phyloP scores from a whole-genome alignment of 2,888 invertebrate genomes.

The Pseudoips prasinana region DNA sequence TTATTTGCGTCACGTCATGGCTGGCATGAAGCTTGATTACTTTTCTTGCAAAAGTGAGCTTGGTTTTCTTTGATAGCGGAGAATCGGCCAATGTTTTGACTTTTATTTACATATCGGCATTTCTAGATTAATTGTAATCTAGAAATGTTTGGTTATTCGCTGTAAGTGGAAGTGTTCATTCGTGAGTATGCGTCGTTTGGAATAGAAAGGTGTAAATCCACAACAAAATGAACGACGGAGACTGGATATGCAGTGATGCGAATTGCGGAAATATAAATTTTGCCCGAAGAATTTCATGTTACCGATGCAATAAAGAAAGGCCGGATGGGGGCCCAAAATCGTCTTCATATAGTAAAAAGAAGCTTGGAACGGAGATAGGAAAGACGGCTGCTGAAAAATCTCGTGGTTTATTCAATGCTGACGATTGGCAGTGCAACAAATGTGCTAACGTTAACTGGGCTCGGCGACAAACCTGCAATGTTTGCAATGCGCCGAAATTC shows the following conservation, averaged over 20 bases:
- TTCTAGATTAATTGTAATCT: no score
- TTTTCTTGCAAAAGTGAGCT: conserved; percentile 75
- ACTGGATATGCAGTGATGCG: conserved; percentile 85
- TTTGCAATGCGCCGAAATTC: conserved; percentile 99
- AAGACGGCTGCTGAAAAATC: conserved; percentile 99
- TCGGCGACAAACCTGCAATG: conserved; percentile 96
- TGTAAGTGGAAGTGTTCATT: conserved; percentile 26
- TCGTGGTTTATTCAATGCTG: conserved; percentile 96
- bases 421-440: conserved; percentile 99
- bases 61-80: conserved; percentile 70
- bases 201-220: conserved; percentile 38
- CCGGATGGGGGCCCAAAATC: conserved; percentile 41
- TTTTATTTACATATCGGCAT: conserved; percentile 62
- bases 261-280: conserved; percentile 97
- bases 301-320: conserved; percentile 92
- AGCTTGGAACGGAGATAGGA: conserved; percentile 97
- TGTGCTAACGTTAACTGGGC: conserved; percentile 99
- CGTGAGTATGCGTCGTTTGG: conserved; percentile 39
- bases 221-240: conserved; percentile 80
- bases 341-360: conserved; percentile 82
- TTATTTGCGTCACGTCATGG: conserved; percentile 62
- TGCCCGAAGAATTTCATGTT: conserved; percentile 93
- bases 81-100: conserved; percentile 54
- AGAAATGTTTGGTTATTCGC: conserved; percentile 35
- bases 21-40: conserved; percentile 72